phyloP scores from a whole-genome alignment of 2,113 vertebrate species.

The Gobio gobio region DNA sequence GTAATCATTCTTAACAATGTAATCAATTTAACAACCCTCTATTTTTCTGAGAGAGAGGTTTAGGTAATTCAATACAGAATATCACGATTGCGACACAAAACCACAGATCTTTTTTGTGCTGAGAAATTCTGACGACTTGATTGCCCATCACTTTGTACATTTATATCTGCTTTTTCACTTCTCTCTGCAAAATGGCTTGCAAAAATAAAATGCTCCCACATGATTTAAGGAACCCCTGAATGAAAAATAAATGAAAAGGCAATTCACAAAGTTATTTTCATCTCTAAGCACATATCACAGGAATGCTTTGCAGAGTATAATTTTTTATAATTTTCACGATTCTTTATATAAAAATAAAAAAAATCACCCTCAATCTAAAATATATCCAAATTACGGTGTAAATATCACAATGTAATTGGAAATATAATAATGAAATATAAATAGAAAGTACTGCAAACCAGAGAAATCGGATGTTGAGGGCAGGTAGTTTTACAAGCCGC shows the following conservation, averaged over 20 bases:
- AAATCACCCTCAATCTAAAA: background rate
- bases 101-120: conserved; percentile 15
- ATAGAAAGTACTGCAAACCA: background rate
- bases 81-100: background rate
- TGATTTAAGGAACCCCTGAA: background rate
- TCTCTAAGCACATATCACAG: background rate
- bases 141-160: background rate
- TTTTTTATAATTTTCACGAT: background rate
- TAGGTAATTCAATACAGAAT: background rate
- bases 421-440: too few species aligned
- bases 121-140: background rate
- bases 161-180: background rate
- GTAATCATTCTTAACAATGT: conserved; percentile 35
- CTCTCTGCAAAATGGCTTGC: background rate
- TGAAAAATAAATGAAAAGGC: background rate
- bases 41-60: conserved; percentile 24
- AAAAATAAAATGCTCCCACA: background rate
- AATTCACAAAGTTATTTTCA: background rate
- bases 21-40: conserved; percentile 29
- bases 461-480: background rate
- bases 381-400: background rate
- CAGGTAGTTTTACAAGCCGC: background rate
- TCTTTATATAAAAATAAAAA: background rate
- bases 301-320: background rate
- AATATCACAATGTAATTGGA: background rate